phyloP scores from a whole-genome alignment of 2,797 vertebrate genomes.

The Pempheris klunzingeri region DNA sequence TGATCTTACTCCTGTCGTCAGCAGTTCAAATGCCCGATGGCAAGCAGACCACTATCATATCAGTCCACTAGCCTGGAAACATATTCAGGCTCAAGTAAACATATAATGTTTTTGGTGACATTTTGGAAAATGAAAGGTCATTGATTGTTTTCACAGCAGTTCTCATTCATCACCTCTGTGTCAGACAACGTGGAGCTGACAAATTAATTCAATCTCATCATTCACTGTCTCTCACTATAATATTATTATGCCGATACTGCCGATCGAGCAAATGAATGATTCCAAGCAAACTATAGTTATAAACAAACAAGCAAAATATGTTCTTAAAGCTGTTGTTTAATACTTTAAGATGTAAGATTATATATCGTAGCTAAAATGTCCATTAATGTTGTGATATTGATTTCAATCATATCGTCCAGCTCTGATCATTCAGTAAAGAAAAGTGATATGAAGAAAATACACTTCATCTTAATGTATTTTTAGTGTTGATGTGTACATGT shows the following conservation, averaged over 20 bases:
- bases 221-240: background rate
- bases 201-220: background rate
- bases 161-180: background rate
- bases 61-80: background rate
- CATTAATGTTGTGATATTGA: background rate
- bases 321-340: background rate
- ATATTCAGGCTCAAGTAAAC: background rate
- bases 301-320: background rate
- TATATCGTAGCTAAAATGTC: no score
- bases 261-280: background rate
- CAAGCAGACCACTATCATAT: background rate
- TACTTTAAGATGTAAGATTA: no score
- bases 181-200: background rate
- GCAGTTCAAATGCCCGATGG: background rate
- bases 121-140: background rate
- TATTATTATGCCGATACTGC: background rate
- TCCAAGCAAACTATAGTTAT: background rate
- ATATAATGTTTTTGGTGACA: background rate
- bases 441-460: background rate
- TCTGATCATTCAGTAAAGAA: background rate
- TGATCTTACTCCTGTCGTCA: background rate
- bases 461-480: background rate
- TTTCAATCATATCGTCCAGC: background rate
- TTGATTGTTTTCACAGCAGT: background rate
- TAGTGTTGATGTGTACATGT: background rate